Evolutionary conservation across 2,797 vertebrate genomes (phyloP), one percentile per base, ranked within the genome.

Genomic region (Leptodactylus fallax): DNA sequence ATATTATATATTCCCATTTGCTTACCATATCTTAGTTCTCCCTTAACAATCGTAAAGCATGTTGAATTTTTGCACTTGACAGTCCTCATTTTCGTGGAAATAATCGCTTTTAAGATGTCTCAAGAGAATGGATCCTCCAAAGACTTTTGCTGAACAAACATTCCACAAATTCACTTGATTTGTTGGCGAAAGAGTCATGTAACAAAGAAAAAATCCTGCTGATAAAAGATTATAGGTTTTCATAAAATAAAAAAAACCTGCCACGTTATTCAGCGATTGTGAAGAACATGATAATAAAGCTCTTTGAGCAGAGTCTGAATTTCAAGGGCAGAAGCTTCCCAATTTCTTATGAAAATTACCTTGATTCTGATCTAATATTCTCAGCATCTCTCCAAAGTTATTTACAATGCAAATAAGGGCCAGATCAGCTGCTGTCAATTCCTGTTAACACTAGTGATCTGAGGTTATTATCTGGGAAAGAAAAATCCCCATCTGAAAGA

Each of bases 361-460:
- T 82, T 85, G 77, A 89, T 86, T 86, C 83, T 86, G 51, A 86
- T 86, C 87, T 89, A 56, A 89, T 82, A 89, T 89, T 89, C 87
- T 86, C 51, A 36, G 78, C 79, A n/a, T 69, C 49, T 82, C 79
- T 79, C 45, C 69, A 25, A 45, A 47, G 65, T 86, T 89, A 89
- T 89, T 88, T 89, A 89, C 84, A 89, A 85, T 89, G 87, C 87
- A 89, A 85, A 89, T 89, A 60, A 89, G 87, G 56, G 69, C 51
- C 53, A 69, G 84, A 89, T 88, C 83, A 81, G 83, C 87, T 36
- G 27, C 87, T 83, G 87, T 89, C 87, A 89, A 86, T 86, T 85
- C 69, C 79, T 86, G 87, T 86, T 86, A 89, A 86, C 69, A 67
- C 71, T 84, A 36, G 69, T 82, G 87, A 89, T 89, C 87, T 81